phyloP scores from a whole-genome alignment of 1,140 invertebrate species.

The Hylaeus anthracinus region DNA sequence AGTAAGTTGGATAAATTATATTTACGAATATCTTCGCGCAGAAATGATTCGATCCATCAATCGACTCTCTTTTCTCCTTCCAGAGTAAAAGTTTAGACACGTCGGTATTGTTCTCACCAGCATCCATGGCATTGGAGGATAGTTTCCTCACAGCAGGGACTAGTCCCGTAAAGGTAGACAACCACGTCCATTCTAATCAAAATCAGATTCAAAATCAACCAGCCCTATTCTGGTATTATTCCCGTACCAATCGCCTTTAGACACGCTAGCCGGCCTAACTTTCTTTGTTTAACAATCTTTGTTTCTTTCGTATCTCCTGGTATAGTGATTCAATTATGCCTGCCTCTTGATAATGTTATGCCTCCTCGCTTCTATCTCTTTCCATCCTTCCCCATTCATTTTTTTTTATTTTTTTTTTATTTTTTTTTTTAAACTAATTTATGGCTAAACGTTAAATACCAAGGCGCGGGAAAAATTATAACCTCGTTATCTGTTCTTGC shows the following conservation, averaged over 20 bases:
- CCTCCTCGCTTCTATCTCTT: slow-evolving; percentile 47
- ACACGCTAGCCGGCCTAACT: slow-evolving; percentile 80
- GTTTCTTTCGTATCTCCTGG: slow-evolving; percentile 50
- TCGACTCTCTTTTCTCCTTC: slow-evolving; percentile 66
- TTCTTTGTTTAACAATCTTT: slow-evolving; percentile 59
- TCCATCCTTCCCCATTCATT: slow-evolving; percentile 23
- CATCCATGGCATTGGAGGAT: slow-evolving; percentile 87
- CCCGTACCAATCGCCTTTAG: slow-evolving; percentile 80
- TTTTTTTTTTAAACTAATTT: slow-evolving; percentile 34
- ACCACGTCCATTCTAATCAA: slow-evolving; percentile 73
- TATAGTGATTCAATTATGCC: slow-evolving; percentile 41
- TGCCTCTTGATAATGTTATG: slow-evolving; percentile 41
- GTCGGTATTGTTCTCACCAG: slow-evolving; percentile 91
- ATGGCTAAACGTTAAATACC: slow-evolving; percentile 27
- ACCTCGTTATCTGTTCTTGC: slow-evolving; percentile 38
- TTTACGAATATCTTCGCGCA: too few relatives aligned
- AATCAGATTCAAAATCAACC: slow-evolving; percentile 75
- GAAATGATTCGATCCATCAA: not conserved
- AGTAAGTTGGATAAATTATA: slow-evolving; percentile 80
- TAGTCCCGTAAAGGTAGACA: slow-evolving; percentile 79
- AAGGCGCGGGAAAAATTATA: slow-evolving; percentile 33
- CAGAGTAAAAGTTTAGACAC: slow-evolving; percentile 93
- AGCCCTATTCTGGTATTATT: slow-evolving; percentile 79
- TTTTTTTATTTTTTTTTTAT: slow-evolving; percentile 20
- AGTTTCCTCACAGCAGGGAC: slow-evolving; percentile 77